A percentile compares a stretch with the other conserved stretches of the same genome.
phyloP scores from a whole-genome alignment of 1,140 invertebrate species.

The Euura saliciscinereae region DNA sequence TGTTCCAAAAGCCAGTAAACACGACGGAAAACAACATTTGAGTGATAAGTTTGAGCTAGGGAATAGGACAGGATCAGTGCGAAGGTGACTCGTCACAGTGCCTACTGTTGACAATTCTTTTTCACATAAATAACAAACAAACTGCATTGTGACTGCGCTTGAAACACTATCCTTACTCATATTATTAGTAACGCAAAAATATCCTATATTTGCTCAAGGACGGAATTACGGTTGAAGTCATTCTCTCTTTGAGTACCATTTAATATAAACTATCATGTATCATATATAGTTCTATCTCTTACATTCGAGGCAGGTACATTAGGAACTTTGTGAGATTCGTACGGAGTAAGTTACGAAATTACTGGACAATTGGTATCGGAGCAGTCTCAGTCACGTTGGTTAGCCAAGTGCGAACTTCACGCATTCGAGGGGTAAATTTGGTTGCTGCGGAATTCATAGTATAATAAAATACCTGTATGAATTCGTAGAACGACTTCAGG shows the following conservation, averaged over 20 bases:
- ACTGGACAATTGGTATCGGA: too few relatives aligned
- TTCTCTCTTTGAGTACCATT: too few relatives aligned
- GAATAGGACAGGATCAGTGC: conserved; percentile 10
- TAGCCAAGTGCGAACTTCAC: background rate
- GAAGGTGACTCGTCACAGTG: background rate
- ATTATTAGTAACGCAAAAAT: too few relatives aligned
- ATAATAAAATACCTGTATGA: conserved; percentile 17
- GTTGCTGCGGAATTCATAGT: background rate
- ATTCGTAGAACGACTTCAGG: conserved; percentile 11
- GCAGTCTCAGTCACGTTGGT: background rate
- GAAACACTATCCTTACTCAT: background rate
- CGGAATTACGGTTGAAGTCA: too few relatives aligned
- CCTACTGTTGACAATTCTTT: background rate
- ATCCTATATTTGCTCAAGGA: too few relatives aligned
- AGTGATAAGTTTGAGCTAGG: conserved; percentile 14
- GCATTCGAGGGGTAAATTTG: conserved; percentile 11
- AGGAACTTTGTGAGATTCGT: too few relatives aligned
- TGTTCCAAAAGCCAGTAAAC: conserved; percentile 6
- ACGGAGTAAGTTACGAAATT: too few relatives aligned
- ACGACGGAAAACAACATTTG: conserved; percentile 13
- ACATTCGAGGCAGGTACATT: too few relatives aligned
- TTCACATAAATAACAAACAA: background rate
- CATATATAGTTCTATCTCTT: too few relatives aligned
- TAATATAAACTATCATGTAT: too few relatives aligned
- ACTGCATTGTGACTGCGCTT: background rate